Base-by-base conservation (phyloP, 2,797 vertebrate species). In the Eupleurogrammus muticus region DNA sequence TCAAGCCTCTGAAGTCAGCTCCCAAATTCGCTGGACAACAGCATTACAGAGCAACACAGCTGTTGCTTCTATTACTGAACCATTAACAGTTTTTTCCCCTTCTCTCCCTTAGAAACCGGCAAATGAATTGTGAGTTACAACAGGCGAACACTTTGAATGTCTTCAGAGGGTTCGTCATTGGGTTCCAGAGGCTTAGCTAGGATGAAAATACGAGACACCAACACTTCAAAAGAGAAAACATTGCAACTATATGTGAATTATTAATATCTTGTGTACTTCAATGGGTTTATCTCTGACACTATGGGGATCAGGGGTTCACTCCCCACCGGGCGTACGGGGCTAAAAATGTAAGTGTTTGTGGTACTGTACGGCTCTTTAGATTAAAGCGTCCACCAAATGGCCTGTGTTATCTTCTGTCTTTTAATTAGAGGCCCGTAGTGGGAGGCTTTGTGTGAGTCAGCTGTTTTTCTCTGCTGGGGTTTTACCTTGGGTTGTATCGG, bases 251-350 rank as follows among this genome's bases (percentile, higher is more conserved):
- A 12, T 44, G 49, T 87, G 72, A 91, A 92, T 91, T 87, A 88
- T 90, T 90, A 75, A 90, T 78, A 67, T 34, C 20, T 13, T 2
- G n/a, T 54, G 42, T 32, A 69, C 85, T 79, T 92, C 83, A 91
- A 63, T 84, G 66, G 75, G 44, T 70, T 83, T 72, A 38, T 77
- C 56, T 72, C 9, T 66, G 60, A 71, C 70, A 54, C 56, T 1
- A 51, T 17, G 68, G 1, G 5, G 77, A 75, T 81, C 75, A 70
- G 20, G 16, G 70, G 62, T 76, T 68, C 63, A 56, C 9, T 42
- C 38, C 56, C 34, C 38, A n/a, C 12, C 0, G 8, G 40, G 42
- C 42, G 59, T 9, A 12, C 69, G 8, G 63, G 47, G 50, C 79
- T 79, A 66, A 57, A 84, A 79, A 70, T 63, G 59, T 62, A 32